Evolutionary conservation across 2,888 invertebrate species (phyloP), one percentile per base, ranked within the genome.

Genomic region (Drosophila ochracea): DNA sequence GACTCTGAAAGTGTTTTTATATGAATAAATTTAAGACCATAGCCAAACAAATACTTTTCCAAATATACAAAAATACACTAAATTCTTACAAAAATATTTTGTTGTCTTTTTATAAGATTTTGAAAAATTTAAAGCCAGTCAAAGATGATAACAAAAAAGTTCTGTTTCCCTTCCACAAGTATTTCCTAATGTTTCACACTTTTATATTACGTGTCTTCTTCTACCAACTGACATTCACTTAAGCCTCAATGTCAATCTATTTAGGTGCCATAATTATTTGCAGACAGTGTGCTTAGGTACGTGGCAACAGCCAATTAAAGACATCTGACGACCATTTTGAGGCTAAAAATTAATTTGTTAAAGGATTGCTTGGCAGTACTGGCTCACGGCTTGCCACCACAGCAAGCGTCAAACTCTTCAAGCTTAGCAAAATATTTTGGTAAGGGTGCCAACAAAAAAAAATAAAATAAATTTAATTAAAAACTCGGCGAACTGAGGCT

Each of bases 281-380:
- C 54, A 69, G 64, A 33, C 50, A 39, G 33, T 49, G 31, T 39
- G 30, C 61, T 53, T 57, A 82, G 68, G 78, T 85, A 85, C 68
- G 81, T 88, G 80, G 76, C 82, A 80, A 79, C 73, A 62, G 59
- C 68, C 87, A 81, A 89, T 89, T 86, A 82, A 80, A 80, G 73
- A 57, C 83, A 86, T 80, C 89, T 84, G 85, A 69, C 82, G 84
- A 67, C 68, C 73, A 61, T 69, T 80, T 86, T 80, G 75, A 73
- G 73, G 70, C 80, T 78, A 71, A 65, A 84, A 89, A 89, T 89
- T 80, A 87, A 86, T 86, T 86, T 87, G 84, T 87, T 84, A 79
- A 84, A 83, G 86, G 76, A 80, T 84, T 83, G 77, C 65, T 25
- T 28, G 50, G n/a, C 57, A 61, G 37, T 50, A 5, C 21, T 41